A percentile compares a stretch with the other conserved stretches of the same genome.
These are phyloP conservation scores for Cerastis leucographa DNA, from an alignment of 2,888 invertebrate species.

Conservation along the genomic window DNA sequence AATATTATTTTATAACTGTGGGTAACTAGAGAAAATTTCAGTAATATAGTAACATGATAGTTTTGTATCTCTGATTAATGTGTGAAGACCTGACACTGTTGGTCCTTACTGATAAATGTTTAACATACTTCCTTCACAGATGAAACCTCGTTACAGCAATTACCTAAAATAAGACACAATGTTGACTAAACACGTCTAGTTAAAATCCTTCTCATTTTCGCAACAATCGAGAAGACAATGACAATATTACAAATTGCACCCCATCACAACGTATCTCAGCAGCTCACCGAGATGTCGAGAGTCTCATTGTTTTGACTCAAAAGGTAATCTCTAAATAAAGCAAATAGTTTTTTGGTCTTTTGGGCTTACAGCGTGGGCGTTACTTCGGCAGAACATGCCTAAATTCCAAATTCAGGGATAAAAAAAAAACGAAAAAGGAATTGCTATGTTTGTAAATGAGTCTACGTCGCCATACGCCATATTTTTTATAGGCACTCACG, in stretches of 20 bases:
- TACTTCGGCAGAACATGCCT: background rate
- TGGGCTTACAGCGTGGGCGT: background rate
- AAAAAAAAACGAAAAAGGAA: background rate
- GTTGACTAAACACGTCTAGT: background rate
- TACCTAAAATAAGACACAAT: background rate
- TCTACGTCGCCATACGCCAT: background rate
- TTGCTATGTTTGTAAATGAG: background rate
- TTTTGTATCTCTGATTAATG: no score
- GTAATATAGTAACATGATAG: no score
- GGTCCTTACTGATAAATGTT: no score
- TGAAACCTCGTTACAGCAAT: background rate
- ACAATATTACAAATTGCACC: slow-evolving; percentile 9
- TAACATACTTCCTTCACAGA: background rate
- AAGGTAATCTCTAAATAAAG: slow-evolving; percentile 33
- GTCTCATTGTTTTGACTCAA: slow-evolving; percentile 42
- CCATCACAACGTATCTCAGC: background rate
- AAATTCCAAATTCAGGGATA: slow-evolving; percentile 6
- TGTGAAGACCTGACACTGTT: no score
- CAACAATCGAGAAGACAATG: slow-evolving; percentile 14
- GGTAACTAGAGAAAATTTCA: no score
- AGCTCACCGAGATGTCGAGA: slow-evolving; percentile 30
- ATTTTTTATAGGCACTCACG: slow-evolving; percentile 2
- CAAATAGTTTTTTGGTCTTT: slow-evolving; percentile 25
- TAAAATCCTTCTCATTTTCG: background rate
- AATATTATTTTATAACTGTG: no score